phyloP scores from a whole-genome alignment of 2,888 invertebrate genomes.

The Chrysotoxum bicinctum region DNA sequence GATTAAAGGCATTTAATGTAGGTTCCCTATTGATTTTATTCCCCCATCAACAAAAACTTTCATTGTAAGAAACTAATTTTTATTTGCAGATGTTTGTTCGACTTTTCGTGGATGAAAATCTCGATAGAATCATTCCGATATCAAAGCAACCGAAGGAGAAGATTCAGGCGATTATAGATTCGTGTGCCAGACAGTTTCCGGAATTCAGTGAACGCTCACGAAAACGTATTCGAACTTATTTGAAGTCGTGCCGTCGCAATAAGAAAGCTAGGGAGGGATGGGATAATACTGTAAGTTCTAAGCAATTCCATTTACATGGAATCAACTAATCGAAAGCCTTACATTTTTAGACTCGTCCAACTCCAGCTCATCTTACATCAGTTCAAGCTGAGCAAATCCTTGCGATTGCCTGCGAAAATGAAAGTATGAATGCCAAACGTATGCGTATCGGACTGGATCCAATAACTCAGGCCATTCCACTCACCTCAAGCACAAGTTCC shows the following conservation, averaged over 20 bases:
- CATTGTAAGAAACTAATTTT: background rate
- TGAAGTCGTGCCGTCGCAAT: conserved; percentile 97
- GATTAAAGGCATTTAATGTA: conserved; percentile 97
- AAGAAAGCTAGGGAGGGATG: conserved; percentile 95
- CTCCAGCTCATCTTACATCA: conserved; percentile 97
- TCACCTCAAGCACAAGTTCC: conserved; percentile 79
- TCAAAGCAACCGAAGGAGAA: conserved; percentile 99
- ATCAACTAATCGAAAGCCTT: background rate
- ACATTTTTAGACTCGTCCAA: conserved; percentile 90
- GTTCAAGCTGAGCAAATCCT: conserved; percentile 98
- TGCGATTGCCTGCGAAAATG: conserved; percentile 98
- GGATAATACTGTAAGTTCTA: conserved; percentile 90
- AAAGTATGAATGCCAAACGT: conserved; percentile 97
- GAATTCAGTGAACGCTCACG: conserved; percentile 97
- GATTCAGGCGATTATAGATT: conserved; percentile 98
- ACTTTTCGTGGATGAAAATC: conserved; percentile 97
- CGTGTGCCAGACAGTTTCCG: conserved; percentile 97
- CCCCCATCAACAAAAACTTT: background rate
- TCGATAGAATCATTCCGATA: conserved; percentile 97
- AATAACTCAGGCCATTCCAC: conserved; percentile 92
- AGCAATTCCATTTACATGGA: background rate
- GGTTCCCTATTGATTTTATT: conserved; percentile 80
- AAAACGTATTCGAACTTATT: conserved; percentile 96
- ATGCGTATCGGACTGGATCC: conserved; percentile 98
- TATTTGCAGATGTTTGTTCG: conserved; percentile 95